Conservation (phyloP, 2,113 vertebrate genomes). For the Perca schrenkii region DNA sequence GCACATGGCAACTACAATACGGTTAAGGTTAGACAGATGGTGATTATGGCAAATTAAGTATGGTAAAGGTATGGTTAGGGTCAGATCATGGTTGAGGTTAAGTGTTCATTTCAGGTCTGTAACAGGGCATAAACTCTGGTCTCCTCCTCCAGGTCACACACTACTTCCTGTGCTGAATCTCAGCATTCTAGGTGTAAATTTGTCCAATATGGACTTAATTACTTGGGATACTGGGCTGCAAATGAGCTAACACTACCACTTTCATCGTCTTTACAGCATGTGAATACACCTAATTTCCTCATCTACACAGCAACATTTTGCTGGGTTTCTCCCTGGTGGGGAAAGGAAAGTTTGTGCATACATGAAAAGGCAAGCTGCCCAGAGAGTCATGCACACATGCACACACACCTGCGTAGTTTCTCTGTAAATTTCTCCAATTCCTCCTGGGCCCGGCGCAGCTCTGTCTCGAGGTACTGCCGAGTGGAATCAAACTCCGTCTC, state of each 20-base stretch:
- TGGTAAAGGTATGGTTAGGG: not conserved
- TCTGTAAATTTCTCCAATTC: conserved; percentile 97
- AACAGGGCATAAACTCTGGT: not conserved
- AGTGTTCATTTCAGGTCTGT: not conserved
- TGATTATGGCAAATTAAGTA: not conserved
- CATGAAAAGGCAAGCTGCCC: not conserved
- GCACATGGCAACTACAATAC: too few species aligned
- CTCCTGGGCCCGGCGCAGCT: conserved; percentile 94
- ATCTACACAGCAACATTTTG: not conserved
- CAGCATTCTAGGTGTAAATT: not conserved
- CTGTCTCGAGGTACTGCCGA: conserved; percentile 95
- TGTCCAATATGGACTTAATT: not conserved
- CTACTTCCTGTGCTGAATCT: not conserved
- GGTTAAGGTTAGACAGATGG: not conserved
- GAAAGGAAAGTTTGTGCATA: not conserved
- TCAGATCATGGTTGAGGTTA: not conserved
- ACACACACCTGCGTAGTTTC: conserved; percentile 91
- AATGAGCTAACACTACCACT: not conserved
- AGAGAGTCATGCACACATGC: not conserved
- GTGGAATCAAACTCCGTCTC: conserved; percentile 96
- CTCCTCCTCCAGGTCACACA: not conserved
- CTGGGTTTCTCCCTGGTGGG: not conserved
- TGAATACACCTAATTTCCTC: not conserved
- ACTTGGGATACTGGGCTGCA: not conserved
- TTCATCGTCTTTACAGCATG: not conserved